Evolutionary conservation across 1,140 invertebrate genomes (phyloP), one percentile per base, ranked within the genome.

Genomic region (Acromyrmex heyeri): DNA sequence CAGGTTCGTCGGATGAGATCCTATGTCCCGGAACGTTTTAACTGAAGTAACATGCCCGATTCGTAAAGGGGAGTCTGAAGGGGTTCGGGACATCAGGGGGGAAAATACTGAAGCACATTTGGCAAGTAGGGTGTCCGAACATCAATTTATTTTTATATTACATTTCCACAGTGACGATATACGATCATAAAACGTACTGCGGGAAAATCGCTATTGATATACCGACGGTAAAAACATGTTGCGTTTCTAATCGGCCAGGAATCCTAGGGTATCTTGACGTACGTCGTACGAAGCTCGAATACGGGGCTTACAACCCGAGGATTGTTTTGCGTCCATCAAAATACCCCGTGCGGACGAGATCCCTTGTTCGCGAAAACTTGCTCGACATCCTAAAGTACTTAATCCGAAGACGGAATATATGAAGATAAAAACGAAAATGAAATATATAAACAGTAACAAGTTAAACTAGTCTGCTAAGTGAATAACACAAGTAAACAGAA

Each of bases 111-210:
- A 79, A 75, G 57, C 85, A 90, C 30, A 81, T 85, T 53, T 34
- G 82, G 27, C 78, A 21, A 64, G 10, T 85, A 44, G 72, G 77
- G 69, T 88, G 73, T 88, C 87, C 86, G 67, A 91, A 91, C 90
- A 91, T 91, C 88, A 76, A 91, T 91, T 91, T 91, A 91, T 88
- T 91, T 83, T 76, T 87, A 90, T 88, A 44, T 90, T 90, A 91
- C 82, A 90, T 62, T 88, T 86, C 69, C 89, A 90, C 88, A 90
- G 88, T 70, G 88, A 90, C 44, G 81, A 86, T 73, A 91, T 79
- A 90, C 55, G 88, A 87, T 90, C 64, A 87, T 70, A 90, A 86
- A 86, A 91, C 87, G 82, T 85, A 83, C n/a, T 64, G 72, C 86
- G 83, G 67, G 67, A 64, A 87, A 86, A 75, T 83, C 55, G 79